Evolutionary conservation across 1,140 invertebrate species (phyloP).

Genomic region (Brachionus rubens): DNA sequence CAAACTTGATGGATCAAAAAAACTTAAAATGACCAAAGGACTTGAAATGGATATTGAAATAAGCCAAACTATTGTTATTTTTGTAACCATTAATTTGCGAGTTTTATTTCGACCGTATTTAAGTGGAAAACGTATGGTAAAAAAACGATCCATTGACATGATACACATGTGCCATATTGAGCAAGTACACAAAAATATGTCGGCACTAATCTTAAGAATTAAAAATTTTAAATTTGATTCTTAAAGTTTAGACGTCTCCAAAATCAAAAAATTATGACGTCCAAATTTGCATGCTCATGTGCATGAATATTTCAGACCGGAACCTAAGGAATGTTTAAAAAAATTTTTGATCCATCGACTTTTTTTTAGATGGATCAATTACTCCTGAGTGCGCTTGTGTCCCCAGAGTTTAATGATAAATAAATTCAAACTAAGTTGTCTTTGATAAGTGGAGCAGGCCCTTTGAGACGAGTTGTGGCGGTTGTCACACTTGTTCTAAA

Average conservation of each 20-base stretch:
- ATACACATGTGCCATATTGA: conserved; percentile 96
- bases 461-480: too few relatives aligned
- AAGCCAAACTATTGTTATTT: conserved; percentile 85
- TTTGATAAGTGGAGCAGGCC: too few relatives aligned
- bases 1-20: conserved; percentile 62
- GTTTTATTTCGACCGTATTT: conserved; percentile 84
- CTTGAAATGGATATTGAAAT: conserved; percentile 81
- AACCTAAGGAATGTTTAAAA: too few relatives aligned
- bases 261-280: conserved; percentile 62
- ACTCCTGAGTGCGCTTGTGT: too few relatives aligned
- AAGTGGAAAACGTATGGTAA: conserved; percentile 77
- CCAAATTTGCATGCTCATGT: too few relatives aligned
- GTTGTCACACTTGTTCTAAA: too few relatives aligned
- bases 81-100: conserved; percentile 74
- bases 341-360: too few relatives aligned
- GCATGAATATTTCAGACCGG: too few relatives aligned
- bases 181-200: conserved; percentile 87
- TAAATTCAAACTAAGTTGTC: too few relatives aligned
- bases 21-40: conserved; percentile 79
- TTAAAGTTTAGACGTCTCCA: too few relatives aligned
- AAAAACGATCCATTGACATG: conserved; percentile 78
- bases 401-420: too few relatives aligned
- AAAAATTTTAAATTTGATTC: conserved; percentile 62
- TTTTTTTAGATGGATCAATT: too few relatives aligned
- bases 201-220: conserved; percentile 85